Base-by-base conservation (phyloP, 53 echinoderm and acorn worm genomes). In the Pentamera pediparva region DNA sequence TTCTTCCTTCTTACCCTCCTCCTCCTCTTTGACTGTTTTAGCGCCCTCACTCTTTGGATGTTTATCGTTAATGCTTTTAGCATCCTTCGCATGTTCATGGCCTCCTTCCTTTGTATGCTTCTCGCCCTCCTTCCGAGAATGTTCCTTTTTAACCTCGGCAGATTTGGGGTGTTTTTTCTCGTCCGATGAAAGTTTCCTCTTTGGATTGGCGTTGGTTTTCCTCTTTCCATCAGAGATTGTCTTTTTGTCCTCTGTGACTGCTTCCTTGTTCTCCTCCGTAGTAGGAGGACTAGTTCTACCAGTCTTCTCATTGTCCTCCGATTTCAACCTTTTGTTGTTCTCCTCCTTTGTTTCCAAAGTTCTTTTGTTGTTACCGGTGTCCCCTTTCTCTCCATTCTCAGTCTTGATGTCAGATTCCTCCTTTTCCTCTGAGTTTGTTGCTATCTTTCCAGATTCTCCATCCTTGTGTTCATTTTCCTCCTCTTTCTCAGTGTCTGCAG, bases 11-110 rank as follows among this genome's bases (percentile, higher is more conserved):
- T 30, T 47, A 17, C 30, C 37, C 17, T 83, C 78, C 36, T 76
- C 56, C 35, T 77, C 52, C 18, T 75, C 82, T 32, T 62, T 75
- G 9, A n/a, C 34, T 7, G 34, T 32, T 64, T 82, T 82, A 4
- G 6, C 71, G 12, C 64, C 62, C 19, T 36, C 81, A 39, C 72
- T 71, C 34, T 60, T 80, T 32, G 49, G 35, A 63, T 20, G 15
- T 34, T 34, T 17, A 11, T 63, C 32, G 1, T 28, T 17, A 27
- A 31, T 57, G 13, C 32, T 32, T 25, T 22, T 28, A 12, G 58
- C 29, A 57, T 57, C 58, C 32, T 57, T 57, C 29, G 2, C 58
- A 7, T 9, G 6, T 53, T 13, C 54, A 53, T 53, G n/a, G n/a
- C n/a, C n/a, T n/a, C n/a, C n/a, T n/a, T n/a, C n/a, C n/a, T n/a